phyloP scores from a whole-genome alignment of 2,888 invertebrate genomes.

The Platerodrilus igneus region DNA sequence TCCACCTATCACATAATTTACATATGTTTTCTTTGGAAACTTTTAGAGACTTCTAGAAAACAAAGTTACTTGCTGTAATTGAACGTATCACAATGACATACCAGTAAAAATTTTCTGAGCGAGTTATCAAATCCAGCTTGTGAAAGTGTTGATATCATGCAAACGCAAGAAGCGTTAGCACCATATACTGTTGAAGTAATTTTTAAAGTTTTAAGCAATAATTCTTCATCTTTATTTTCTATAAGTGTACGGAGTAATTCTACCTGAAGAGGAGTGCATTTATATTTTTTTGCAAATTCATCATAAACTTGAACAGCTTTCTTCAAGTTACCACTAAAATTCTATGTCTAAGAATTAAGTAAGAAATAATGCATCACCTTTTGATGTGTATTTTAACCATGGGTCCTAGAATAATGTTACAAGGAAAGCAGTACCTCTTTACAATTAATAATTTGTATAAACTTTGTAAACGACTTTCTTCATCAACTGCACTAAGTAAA shows the following conservation, averaged over 20 bases:
- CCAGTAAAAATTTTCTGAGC: slow-evolving; percentile 50
- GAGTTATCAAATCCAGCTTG: slow-evolving; percentile 53
- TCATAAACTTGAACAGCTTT: slow-evolving; percentile 56
- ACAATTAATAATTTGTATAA: slow-evolving; percentile 53
- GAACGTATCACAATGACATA: slow-evolving; percentile 29
- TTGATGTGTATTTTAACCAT: slow-evolving; percentile 58
- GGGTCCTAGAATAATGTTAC: slow-evolving; percentile 58
- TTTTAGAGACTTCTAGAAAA: slow-evolving; percentile 41
- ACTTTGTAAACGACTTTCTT: slow-evolving; percentile 45
- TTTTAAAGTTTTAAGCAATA: slow-evolving; percentile 43
- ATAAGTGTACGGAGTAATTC: slow-evolving; percentile 53
- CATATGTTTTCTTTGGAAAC: slow-evolving; percentile 39
- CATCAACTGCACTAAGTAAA: slow-evolving; percentile 54
- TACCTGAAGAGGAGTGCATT: slow-evolving; percentile 61
- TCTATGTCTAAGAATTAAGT: slow-evolving; percentile 10
- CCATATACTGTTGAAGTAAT: slow-evolving; percentile 47
- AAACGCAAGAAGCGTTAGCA: slow-evolving; percentile 45
- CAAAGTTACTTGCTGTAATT: slow-evolving; percentile 37
- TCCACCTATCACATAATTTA: slow-evolving; percentile 39
- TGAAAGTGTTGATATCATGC: slow-evolving; percentile 53
- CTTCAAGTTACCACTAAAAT: slow-evolving; percentile 48
- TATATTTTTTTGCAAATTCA: slow-evolving; percentile 50
- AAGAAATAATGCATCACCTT: slow-evolving; percentile 39
- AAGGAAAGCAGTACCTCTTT: slow-evolving; percentile 54
- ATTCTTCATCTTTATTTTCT: slow-evolving; percentile 41